These are phyloP conservation scores for Perca fluviatilis DNA, from an alignment of 2,113 vertebrate species.

Conservation along the genomic window DNA sequence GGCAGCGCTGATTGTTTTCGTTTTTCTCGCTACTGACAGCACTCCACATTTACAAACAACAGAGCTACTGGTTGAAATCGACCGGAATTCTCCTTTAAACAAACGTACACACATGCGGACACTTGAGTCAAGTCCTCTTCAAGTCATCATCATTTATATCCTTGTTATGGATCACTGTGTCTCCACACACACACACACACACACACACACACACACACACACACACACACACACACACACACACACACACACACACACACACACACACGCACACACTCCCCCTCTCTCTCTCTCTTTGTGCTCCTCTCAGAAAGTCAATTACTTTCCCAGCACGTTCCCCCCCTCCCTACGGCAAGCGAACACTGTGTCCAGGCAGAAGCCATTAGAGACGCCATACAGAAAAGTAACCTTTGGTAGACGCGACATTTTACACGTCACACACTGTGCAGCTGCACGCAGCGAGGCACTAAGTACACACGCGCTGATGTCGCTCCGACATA, in stretches of 20 bases:
- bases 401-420: slow-evolving; percentile 4
- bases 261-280: not conserved
- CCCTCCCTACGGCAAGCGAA: not conserved
- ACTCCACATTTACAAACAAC: no score
- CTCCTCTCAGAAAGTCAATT: slow-evolving; percentile 52
- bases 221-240: slow-evolving; percentile 13
- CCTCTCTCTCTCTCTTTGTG: slow-evolving; percentile 7
- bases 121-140: slow-evolving; percentile 3
- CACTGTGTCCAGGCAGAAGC: slow-evolving; percentile 56
- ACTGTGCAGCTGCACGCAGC: not conserved
- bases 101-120: no score
- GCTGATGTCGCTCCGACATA: not conserved
- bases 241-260: slow-evolving; percentile 26
- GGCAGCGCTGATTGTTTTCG: no score
- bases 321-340: not conserved
- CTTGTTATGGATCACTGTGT: slow-evolving; percentile 7
- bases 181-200: slow-evolving; percentile 5
- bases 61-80: no score
- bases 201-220: slow-evolving; percentile 15
- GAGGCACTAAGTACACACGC: not conserved
- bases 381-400: slow-evolving; percentile 12
- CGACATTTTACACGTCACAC: not conserved
- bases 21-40: no score
- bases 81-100: no score
- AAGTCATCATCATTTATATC: slow-evolving; percentile 25